Evolutionary conservation across 2,888 invertebrate species (phyloP).

Genomic region (Drosophila mercatorum): DNA sequence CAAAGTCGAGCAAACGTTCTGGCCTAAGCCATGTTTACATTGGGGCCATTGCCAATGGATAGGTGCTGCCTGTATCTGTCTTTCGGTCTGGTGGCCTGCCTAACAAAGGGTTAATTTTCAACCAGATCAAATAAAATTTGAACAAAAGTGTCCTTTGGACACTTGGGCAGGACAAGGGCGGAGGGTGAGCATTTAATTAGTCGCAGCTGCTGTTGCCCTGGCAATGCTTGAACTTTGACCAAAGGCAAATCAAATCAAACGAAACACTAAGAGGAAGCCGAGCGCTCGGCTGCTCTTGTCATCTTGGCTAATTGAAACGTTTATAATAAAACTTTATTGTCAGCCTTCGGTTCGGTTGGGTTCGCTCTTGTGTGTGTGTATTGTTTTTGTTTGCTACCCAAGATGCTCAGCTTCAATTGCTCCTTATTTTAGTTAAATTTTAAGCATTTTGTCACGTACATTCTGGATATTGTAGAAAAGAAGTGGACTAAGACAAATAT

Average conservation of each 20-base stretch:
- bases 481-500: constrained; percentile 38
- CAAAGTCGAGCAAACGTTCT: constrained; percentile 32
- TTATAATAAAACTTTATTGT: constrained; percentile 68
- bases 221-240: constrained; percentile 56
- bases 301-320: constrained; percentile 70
- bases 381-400: constrained; percentile 10
- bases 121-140: constrained; percentile 59
- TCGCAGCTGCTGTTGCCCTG: constrained; percentile 59
- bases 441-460: constrained; percentile 30
- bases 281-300: constrained; percentile 33
- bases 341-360: constrained; percentile 1
- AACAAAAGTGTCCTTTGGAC: constrained; percentile 70
- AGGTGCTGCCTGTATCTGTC: constrained; percentile 14
- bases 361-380: constrained; percentile 10
- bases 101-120: constrained; percentile 31
- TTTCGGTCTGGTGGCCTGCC: background rate
- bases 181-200: constrained; percentile 68
- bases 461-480: constrained; percentile 34
- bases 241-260: constrained; percentile 50
- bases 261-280: constrained; percentile 6
- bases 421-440: constrained; percentile 26
- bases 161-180: constrained; percentile 8
- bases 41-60: constrained; percentile 23
- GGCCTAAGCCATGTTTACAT: constrained; percentile 58
- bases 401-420: background rate